Conservation (phyloP, 2,113 vertebrate species). For the Lepus americanus region DNA sequence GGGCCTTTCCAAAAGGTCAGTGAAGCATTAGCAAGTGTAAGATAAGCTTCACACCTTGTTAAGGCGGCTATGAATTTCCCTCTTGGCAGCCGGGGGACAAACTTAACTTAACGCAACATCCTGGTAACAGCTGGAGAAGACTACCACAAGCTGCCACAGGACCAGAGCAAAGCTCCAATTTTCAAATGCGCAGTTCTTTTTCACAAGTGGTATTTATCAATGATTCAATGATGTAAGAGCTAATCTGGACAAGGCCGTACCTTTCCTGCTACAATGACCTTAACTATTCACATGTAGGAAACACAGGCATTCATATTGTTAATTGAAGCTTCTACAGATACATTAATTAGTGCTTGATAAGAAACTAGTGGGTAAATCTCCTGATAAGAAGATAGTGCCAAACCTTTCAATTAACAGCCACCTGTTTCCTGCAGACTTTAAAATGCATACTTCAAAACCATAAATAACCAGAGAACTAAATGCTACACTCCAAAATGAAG, state of each 20-base stretch:
- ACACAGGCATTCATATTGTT: neutral
- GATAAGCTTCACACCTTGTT: conserved; percentile 83
- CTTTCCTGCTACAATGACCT: conserved; percentile 20
- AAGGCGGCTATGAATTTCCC: conserved; percentile 70
- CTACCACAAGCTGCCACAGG: too few relatives aligned
- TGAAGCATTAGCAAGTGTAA: conserved; percentile 78
- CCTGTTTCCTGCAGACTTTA: neutral
- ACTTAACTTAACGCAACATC: conserved; percentile 51
- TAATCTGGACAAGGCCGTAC: neutral
- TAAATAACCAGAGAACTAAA: conserved; percentile 61
- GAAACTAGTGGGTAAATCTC: conserved; percentile 39
- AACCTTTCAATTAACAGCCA: conserved; percentile 15
- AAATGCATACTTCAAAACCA: conserved; percentile 4
- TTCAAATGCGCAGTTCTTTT: neutral
- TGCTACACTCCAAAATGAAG: conserved; percentile 39
- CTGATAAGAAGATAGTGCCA: neutral
- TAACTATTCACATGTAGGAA: neutral
- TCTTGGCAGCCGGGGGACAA: conserved; percentile 76
- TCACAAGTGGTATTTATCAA: neutral
- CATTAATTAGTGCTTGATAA: neutral
- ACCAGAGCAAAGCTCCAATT: neutral
- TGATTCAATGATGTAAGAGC: neutral
- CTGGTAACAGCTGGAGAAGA: conserved; percentile 31
- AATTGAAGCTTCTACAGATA: neutral
- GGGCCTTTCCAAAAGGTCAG: conserved; percentile 78